A percentile compares a stretch with the other conserved stretches of the same genome.
These are phyloP conservation scores for Brachionus koreanus DNA, from an alignment of 1,140 invertebrate species.

Conservation along the genomic window DNA sequence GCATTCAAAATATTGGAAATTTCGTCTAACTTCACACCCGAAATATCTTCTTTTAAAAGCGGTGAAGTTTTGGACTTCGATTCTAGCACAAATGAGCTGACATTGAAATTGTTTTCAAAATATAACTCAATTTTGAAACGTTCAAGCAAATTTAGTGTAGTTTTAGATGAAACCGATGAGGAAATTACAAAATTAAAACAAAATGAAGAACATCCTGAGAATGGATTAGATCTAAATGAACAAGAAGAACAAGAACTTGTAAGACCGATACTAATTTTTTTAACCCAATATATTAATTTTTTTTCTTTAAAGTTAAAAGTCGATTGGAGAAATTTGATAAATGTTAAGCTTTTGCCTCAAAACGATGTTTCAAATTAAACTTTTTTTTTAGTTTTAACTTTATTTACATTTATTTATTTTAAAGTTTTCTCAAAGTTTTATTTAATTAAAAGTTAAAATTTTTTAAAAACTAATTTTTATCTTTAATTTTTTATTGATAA, in stretches of 20 bases:
- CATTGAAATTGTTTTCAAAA: conserved; percentile 5
- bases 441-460: background rate
- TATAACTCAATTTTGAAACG: conserved; percentile 32
- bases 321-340: conserved; percentile 34
- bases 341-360: conserved; percentile 18
- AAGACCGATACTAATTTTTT: background rate
- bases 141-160: conserved; percentile 37
- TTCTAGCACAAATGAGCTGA: conserved; percentile 7
- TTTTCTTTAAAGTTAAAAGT: conserved; percentile 12
- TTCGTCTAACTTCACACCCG: conserved; percentile 25
- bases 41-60: conserved; percentile 18
- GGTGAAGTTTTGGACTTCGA: conserved; percentile 17
- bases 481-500: too few species aligned
- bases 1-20: conserved; percentile 36
- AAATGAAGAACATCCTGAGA: background rate
- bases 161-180: conserved; percentile 41
- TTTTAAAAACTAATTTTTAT: background rate
- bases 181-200: conserved; percentile 20
- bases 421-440: background rate
- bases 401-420: conserved; percentile 25
- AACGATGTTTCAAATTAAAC: background rate
- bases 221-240: background rate
- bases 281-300: background rate
- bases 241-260: background rate
- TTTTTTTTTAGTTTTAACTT: background rate